Evolutionary conservation across 2,113 vertebrate species (phyloP).

Genomic region (Hippocampus abdominalis): DNA sequence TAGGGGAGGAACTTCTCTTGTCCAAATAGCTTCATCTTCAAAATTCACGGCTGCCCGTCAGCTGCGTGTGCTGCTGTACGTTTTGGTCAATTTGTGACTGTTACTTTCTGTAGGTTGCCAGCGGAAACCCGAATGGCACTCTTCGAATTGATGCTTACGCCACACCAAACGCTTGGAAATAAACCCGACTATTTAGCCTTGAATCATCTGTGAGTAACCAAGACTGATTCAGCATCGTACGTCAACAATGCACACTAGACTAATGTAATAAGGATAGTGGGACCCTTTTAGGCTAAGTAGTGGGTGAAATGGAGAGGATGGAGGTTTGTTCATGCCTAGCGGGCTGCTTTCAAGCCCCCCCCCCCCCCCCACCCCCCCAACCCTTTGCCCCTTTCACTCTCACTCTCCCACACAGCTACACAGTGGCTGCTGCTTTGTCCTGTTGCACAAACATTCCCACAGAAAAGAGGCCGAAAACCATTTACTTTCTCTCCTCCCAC

Average conservation of each 20-base stretch:
- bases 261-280: background rate
- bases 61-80: no score
- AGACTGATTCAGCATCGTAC: background rate
- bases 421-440: slow-evolving; percentile 63
- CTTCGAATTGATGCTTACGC: background rate
- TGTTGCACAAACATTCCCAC: slow-evolving; percentile 71
- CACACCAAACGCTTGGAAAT: background rate
- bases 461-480: slow-evolving; percentile 61
- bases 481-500: slow-evolving; percentile 63
- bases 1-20: no score
- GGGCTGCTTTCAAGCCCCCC: slow-evolving; percentile 14
- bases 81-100: no score
- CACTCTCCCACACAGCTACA: slow-evolving; percentile 59
- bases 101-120: background rate
- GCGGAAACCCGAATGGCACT: background rate
- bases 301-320: slow-evolving; percentile 8
- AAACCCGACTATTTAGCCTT: background rate
- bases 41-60: no score
- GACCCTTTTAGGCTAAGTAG: slow-evolving; percentile 16
- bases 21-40: no score
- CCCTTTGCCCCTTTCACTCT: slow-evolving; percentile 19
- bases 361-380: background rate
- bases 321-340: slow-evolving; percentile 21
- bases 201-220: background rate
- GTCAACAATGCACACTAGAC: background rate